Evolutionary conservation across 2,113 vertebrate genomes (phyloP).

Genomic region (Noctilio leporinus): DNA sequence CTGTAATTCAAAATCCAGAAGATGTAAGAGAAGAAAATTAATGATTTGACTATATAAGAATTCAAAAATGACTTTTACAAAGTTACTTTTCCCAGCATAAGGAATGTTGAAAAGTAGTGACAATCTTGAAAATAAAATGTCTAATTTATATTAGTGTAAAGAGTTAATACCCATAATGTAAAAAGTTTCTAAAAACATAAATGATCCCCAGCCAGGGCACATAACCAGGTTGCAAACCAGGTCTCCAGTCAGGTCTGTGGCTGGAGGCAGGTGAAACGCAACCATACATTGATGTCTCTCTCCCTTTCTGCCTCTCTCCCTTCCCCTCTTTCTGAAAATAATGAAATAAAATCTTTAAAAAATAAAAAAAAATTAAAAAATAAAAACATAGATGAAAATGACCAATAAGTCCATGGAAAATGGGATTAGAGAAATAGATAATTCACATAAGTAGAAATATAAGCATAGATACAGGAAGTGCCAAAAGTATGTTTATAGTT

Average conservation of each 20-base stretch:
- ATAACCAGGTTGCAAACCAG: too few species aligned
- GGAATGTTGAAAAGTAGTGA: not conserved
- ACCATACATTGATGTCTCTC: too few species aligned
- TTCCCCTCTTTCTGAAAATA: too few species aligned
- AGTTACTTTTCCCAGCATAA: not conserved
- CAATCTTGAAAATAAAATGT: not conserved
- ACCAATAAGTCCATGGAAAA: not conserved
- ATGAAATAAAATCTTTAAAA: too few species aligned
- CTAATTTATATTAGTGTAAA: not conserved
- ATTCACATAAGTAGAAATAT: not conserved
- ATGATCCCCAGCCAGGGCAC: too few species aligned
- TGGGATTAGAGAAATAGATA: not conserved
- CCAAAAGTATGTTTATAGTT: too few species aligned
- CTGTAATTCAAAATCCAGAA: not conserved
- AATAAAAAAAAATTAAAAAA: not conserved
- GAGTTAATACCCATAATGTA: not conserved
- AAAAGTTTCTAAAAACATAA: not conserved
- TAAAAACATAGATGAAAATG: not conserved
- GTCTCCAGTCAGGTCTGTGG: too few species aligned
- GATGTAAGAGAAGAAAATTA: not conserved
- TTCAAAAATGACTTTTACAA: not conserved
- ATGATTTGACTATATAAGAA: not conserved
- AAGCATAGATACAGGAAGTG: not conserved
- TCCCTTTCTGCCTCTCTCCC: too few species aligned
- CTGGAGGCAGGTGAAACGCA: too few species aligned